These are phyloP conservation scores for Adelosebastes latens DNA, from an alignment of 2,797 vertebrate species.

Conservation along the genomic window DNA sequence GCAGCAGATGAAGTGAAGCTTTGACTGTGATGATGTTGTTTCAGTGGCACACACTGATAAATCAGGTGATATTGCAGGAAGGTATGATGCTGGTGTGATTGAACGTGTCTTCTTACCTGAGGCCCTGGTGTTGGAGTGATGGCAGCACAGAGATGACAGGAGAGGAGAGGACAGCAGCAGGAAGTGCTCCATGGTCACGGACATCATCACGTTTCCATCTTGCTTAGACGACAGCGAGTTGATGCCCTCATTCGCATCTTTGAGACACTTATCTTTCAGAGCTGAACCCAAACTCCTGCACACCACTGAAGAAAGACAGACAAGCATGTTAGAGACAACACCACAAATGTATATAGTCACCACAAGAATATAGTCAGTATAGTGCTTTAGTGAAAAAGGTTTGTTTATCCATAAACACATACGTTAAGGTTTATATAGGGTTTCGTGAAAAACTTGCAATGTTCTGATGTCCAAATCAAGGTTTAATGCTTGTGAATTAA, in stretches of 20 bases:
- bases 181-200: slow-evolving; percentile 66
- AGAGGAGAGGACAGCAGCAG: slow-evolving; percentile 73
- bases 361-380: neutral
- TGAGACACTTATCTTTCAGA: slow-evolving; percentile 79
- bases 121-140: slow-evolving; percentile 2
- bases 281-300: slow-evolving; percentile 76
- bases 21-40: neutral
- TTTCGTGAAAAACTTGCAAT: neutral
- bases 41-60: neutral
- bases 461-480: neutral
- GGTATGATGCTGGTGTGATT: neutral
- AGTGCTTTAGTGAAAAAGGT: neutral
- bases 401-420: neutral
- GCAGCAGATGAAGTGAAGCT: neutral
- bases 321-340: neutral
- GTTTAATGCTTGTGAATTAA: neutral
- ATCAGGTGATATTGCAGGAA: neutral
- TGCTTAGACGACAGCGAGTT: neutral
- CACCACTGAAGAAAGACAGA: slow-evolving; percentile 58
- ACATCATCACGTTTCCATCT: slow-evolving; percentile 43
- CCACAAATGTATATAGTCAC: neutral
- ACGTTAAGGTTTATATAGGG: neutral
- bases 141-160: slow-evolving; percentile 52
- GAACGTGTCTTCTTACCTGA: slow-evolving; percentile 23
- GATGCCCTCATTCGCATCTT: neutral